These are phyloP conservation scores for Drosophila monieri DNA, from an alignment of 2,888 invertebrate species.

Conservation along the genomic window DNA sequence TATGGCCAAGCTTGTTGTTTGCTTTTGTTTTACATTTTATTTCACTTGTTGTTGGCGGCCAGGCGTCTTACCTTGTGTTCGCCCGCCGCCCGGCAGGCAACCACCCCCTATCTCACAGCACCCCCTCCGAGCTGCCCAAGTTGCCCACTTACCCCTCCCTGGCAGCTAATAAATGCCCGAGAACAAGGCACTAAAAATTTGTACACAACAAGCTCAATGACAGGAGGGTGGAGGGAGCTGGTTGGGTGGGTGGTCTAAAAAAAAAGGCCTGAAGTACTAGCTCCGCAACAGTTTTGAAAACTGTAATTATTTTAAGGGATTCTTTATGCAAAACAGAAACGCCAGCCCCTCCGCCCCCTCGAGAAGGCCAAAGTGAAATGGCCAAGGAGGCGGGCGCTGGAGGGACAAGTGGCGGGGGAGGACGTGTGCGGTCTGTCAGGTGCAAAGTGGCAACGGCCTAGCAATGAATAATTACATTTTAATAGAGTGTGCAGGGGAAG, in stretches of 20 bases:
- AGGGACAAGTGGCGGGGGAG: conserved; percentile 10
- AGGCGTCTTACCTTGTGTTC: conserved; percentile 8
- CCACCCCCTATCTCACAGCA: not conserved
- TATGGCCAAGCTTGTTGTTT: conserved; percentile 51
- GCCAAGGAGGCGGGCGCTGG: conserved; percentile 11
- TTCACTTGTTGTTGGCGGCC: conserved; percentile 61
- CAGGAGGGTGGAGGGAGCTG: conserved; percentile 17
- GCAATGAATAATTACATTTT: conserved; percentile 80
- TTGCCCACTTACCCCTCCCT: not conserved
- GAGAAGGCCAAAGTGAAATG: conserved; percentile 55
- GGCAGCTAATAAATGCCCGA: conserved; percentile 71
- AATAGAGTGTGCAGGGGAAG: conserved; percentile 73
- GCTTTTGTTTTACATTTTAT: conserved; percentile 63
- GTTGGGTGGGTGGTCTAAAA: not conserved
- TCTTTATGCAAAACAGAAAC: conserved; percentile 74
- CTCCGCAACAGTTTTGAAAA: conserved; percentile 55
- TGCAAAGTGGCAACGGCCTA: conserved; percentile 71
- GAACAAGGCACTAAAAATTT: conserved; percentile 66
- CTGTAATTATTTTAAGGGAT: conserved; percentile 80
- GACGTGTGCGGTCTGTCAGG: conserved; percentile 49
- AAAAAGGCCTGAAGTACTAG: not conserved
- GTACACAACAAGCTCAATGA: conserved; percentile 48
- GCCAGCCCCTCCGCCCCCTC: conserved; percentile 10
- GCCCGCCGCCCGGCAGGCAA: not conserved
- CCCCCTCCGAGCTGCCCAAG: no score